A percentile compares a stretch with the other conserved stretches of the same genome.
phyloP scores from a whole-genome alignment of 2,888 invertebrate species.

The Monopis laevigella region DNA sequence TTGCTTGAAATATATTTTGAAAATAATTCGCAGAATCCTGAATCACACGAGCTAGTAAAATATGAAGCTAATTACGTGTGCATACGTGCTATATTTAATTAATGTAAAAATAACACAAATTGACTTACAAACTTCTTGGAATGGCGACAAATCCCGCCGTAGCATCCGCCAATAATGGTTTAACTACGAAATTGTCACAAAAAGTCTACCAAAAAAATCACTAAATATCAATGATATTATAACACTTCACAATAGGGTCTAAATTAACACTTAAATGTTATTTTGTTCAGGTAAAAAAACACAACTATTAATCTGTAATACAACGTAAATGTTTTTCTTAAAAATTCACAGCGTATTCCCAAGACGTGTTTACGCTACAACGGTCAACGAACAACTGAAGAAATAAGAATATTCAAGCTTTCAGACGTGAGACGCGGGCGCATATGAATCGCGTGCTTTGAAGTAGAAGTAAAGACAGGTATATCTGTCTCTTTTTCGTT shows the following conservation, averaged over 20 bases:
- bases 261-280: background rate
- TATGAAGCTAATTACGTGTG: slow-evolving; percentile 55
- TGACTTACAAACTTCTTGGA: slow-evolving; percentile 49
- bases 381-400: slow-evolving; percentile 31
- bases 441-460: slow-evolving; percentile 26
- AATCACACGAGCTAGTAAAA: slow-evolving; percentile 21
- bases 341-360: background rate
- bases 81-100: slow-evolving; percentile 60
- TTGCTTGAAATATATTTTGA: too few species aligned
- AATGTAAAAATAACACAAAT: slow-evolving; percentile 58
- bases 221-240: too few species aligned
- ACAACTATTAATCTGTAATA: too few species aligned
- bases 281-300: background rate
- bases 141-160: slow-evolving; percentile 33
- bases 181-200: slow-evolving; percentile 26
- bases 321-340: background rate
- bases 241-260: background rate
- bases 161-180: slow-evolving; percentile 28
- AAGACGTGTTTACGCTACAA: slow-evolving; percentile 17
- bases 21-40: slow-evolving; percentile 12
- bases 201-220: background rate
- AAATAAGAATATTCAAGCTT: slow-evolving; percentile 21
- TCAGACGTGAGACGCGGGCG: slow-evolving; percentile 38
- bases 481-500: slow-evolving; percentile 31
- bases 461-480: slow-evolving; percentile 18